These are phyloP conservation scores for Apogon talboti DNA, from an alignment of 2,797 vertebrate genomes.

Conservation along the genomic window DNA sequence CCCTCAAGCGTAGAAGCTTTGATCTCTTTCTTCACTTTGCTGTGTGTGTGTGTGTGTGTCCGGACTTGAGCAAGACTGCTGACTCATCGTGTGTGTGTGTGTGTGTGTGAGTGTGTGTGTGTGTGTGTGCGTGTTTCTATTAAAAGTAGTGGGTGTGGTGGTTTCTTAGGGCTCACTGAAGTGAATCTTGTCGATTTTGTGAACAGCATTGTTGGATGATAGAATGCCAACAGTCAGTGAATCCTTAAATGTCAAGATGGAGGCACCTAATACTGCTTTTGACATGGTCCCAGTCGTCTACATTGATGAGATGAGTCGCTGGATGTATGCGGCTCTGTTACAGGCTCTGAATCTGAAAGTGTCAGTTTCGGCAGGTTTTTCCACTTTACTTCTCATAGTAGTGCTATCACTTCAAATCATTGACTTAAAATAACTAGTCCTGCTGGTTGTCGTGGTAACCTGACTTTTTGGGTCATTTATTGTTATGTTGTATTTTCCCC, in stretches of 20 bases:
- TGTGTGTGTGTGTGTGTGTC: constrained; percentile 26
- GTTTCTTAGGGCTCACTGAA: constrained; percentile 28
- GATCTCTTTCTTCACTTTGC: constrained; percentile 54
- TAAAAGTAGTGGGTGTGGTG: constrained; percentile 13
- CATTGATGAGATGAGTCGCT: too few species aligned
- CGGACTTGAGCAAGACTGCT: constrained; percentile 49
- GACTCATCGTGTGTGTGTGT: constrained; percentile 48
- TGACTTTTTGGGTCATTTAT: constrained; percentile 28
- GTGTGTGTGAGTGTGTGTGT: constrained; percentile 15
- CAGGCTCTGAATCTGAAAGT: too few species aligned
- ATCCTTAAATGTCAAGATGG: background rate
- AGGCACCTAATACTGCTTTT: background rate
- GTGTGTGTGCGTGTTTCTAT: constrained; percentile 8
- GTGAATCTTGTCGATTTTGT: constrained; percentile 9
- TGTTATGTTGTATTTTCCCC: constrained; percentile 3
- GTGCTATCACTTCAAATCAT: background rate
- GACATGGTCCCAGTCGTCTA: too few species aligned
- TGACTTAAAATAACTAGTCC: background rate
- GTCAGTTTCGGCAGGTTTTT: too few species aligned
- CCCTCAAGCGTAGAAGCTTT: constrained; percentile 64
- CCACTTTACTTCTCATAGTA: too few species aligned
- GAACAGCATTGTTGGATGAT: constrained; percentile 7
- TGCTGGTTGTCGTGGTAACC: background rate
- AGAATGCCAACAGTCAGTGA: background rate
- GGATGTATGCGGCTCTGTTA: too few species aligned